Evolutionary conservation across 2,888 invertebrate genomes (phyloP), one percentile per base, ranked within the genome.

Genomic region (Kryphioiulus occultus): DNA sequence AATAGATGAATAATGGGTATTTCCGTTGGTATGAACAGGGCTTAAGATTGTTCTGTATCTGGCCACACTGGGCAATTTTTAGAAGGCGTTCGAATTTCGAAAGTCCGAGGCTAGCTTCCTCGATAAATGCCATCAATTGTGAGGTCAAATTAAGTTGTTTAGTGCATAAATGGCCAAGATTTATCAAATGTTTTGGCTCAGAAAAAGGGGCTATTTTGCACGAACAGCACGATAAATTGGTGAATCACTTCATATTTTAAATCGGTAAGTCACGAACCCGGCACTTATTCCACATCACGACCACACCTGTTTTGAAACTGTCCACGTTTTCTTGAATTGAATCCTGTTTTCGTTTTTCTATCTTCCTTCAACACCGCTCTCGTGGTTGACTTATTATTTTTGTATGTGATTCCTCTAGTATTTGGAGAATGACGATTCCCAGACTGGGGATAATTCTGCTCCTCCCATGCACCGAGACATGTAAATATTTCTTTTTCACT

Each of bases 311-410:
- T 9, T 42, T 42, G 22, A 59, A 5, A 59, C 9, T 59, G 9
- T 22, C 59, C 22, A 59, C 59, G 15, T n/a, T n/a, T n/a, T 59
- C n/a, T 53, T 82, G 22, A 30, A 88, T 47, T 83, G 53, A 53
- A 87, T 30, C 85, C 86, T 35, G 83, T 89, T 88, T 86, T 86
- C 17, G 30, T 53, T 91, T 93, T 92, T 93, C 92, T n/a, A n/a
- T n/a, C n/a, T n/a, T 92, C 92, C 88, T 53, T 59, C n/a, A 44
- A 39, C 83, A 88, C 82, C 35, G 12, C 17, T 78, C 78, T 78
- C 17, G n/a, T 86, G 44, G 12, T 42, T 82, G 30, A 78, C 26
- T 44, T 39, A 87, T 87, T 85, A 85, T 68, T 85, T 85, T 87
- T 87, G n/a, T 59, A n/a, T 78, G 78, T 78, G 68, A 30, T 87